phyloP scores from a whole-genome alignment of 1,140 invertebrate species.

The Bathynomus jamesi region DNA sequence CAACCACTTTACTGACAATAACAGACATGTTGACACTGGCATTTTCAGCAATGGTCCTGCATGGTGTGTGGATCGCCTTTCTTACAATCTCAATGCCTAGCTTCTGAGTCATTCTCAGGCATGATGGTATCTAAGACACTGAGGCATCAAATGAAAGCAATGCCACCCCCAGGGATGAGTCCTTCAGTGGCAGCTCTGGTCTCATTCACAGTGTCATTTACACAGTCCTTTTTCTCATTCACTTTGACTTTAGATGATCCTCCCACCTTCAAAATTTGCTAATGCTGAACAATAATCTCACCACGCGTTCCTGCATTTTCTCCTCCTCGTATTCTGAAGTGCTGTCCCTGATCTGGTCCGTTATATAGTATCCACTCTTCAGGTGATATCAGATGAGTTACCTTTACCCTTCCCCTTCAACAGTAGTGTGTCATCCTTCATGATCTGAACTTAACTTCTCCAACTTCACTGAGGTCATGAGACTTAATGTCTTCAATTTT shows the following conservation, averaged over 20 bases:
- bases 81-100: constrained; percentile 81
- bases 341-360: constrained; percentile 88
- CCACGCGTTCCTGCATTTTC: constrained; percentile 93
- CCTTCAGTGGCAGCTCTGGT: constrained; percentile 98
- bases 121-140: constrained; percentile 62
- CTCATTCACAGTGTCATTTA: constrained; percentile 96
- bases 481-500: constrained; percentile 91
- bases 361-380: constrained; percentile 82
- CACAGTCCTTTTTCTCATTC: constrained; percentile 98
- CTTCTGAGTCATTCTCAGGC: constrained; percentile 63
- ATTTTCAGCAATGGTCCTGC: constrained; percentile 90
- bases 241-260: constrained; percentile 98
- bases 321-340: constrained; percentile 99
- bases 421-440: constrained; percentile 96
- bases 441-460: constrained; percentile 92
- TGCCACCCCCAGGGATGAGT: constrained; percentile 96
- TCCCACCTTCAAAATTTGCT: constrained; percentile 76
- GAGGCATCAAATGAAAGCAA: constrained; percentile 84
- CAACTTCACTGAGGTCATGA: constrained; percentile 55
- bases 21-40: constrained; percentile 93
- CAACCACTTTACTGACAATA: constrained; percentile 77
- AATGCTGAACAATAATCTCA: constrained; percentile 88
- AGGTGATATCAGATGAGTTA: constrained; percentile 76
- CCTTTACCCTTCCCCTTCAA: constrained; percentile 80
- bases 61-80: constrained; percentile 86